phyloP scores from a whole-genome alignment of 2,888 invertebrate species.

The Norana najaformis region DNA sequence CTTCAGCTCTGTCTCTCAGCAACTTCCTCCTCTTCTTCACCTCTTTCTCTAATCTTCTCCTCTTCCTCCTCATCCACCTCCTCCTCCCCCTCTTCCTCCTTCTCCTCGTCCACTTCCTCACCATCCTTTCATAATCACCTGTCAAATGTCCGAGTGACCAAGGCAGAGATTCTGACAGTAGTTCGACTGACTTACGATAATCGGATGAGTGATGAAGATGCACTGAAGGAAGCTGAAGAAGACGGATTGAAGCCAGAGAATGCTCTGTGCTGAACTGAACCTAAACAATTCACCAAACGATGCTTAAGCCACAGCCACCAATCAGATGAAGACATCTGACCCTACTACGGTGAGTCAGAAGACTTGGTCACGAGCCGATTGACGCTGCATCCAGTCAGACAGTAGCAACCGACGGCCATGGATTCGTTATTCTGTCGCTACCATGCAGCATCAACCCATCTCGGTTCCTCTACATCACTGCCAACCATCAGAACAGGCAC shows the following conservation, averaged over 20 bases:
- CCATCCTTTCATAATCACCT: too few species aligned
- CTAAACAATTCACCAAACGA: conserved; percentile 45
- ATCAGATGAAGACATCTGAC: background rate
- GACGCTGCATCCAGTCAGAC: background rate
- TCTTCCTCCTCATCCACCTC: background rate
- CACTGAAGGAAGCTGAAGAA: conserved; percentile 60
- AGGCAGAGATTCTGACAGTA: background rate
- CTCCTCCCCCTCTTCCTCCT: background rate
- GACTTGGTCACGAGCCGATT: too few species aligned
- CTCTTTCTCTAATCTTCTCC: background rate
- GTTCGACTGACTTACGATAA: conserved; percentile 51
- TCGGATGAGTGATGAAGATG: conserved; percentile 59
- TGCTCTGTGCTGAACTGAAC: conserved; percentile 56
- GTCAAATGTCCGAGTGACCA: background rate
- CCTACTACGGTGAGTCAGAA: background rate
- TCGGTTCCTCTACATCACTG: too few species aligned
- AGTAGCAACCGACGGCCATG: background rate
- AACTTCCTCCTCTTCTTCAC: background rate
- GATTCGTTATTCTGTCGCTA: background rate
- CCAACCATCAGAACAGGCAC: too few species aligned
- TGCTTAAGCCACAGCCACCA: too few species aligned
- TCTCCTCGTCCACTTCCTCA: background rate
- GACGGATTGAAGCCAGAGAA: conserved; percentile 59
- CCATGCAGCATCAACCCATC: background rate
- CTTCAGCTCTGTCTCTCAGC: background rate